Conservation (phyloP, 1,140 invertebrate genomes). For the Pteromalus puparum region DNA sequence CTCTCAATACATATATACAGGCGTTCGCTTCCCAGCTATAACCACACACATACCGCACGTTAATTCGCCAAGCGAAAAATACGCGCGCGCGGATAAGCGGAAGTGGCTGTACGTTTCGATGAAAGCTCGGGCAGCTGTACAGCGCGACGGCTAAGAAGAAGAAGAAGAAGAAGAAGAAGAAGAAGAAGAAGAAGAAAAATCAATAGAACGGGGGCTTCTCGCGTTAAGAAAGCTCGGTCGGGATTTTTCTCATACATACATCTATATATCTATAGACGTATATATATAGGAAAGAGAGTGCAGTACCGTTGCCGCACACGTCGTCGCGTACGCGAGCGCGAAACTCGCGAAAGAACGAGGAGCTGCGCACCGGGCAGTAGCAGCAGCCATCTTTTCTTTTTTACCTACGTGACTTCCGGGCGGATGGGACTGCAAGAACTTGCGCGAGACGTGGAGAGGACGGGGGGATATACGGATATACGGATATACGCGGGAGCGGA, state of each 20-base stretch:
- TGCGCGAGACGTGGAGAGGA: background rate
- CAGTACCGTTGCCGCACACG: background rate
- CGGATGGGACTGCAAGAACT: constrained; percentile 23
- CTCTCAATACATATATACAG: too few species aligned
- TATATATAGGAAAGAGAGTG: background rate
- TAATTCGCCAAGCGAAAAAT: constrained; percentile 1
- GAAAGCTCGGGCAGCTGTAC: constrained; percentile 20
- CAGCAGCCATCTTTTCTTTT: constrained; percentile 23
- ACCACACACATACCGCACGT: background rate
- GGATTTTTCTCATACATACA: constrained; percentile 35
- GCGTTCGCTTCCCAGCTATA: too few species aligned
- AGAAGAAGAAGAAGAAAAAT: constrained; percentile 29
- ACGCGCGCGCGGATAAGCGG: background rate
- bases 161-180: constrained; percentile 11
- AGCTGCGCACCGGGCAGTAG: background rate
- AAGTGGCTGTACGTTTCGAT: constrained; percentile 23
- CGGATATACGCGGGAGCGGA: background rate
- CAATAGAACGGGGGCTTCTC: constrained; percentile 19
- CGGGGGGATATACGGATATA: background rate
- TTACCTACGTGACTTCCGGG: constrained; percentile 41
- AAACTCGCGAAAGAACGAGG: background rate
- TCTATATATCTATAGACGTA: background rate
- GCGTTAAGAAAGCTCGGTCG: constrained; percentile 9
- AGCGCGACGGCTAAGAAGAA: background rate
- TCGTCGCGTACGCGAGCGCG: background rate